Evolutionary conservation across 2,113 vertebrate genomes (phyloP), one percentile per base, ranked within the genome.

Genomic region (Mungos mungo): DNA sequence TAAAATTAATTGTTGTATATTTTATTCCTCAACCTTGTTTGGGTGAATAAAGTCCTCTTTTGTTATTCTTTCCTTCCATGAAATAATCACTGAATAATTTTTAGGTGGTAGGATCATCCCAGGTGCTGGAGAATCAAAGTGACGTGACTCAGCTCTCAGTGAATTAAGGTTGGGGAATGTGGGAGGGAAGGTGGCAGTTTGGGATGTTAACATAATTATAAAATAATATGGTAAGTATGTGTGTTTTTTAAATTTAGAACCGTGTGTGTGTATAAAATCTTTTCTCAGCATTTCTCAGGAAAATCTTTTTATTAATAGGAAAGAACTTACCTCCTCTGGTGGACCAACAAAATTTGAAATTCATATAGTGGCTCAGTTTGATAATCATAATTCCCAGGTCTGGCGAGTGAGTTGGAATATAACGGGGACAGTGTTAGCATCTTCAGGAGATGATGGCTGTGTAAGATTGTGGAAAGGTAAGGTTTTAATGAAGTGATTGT

Each of bases 371-470:
- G 99, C 99, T 77, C 99, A 99, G 98, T 99, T 99, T 98, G 99
- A 99, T 98, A 99, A 99, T 98, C 99, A 99, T 97, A 99, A 99
- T 98, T 99, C 99, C 16, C 99, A 99, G 97, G 99, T 99, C 90
- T 99, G 99, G 99, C 98, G 99, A 65, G 99, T 99, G 71, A 99
- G 99, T 98, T 99, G 99, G 99, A 99, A 99, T 98, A 99, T 99
- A 98, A 99, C 99, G 89, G 99, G 99, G 98, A 99, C 99, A 14
- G 99, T 99, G 69, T 98, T 99, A 96, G 99, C 99, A 38, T 99
- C 99, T n/a, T 99, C 99, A 0, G 99, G 99, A 35, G 99, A 99
- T 11, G 99, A 99, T 80, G 99, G 99, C 95, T 99, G 99, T 54
- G 99, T 99, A 80, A 99, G 99, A 63, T 98, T 99, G 72, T 99